A percentile compares a stretch with the other conserved stretches of the same genome.
Evolutionary conservation across 2,888 invertebrate genomes (phyloP).

Genomic region (Parochlus steinenii): DNA sequence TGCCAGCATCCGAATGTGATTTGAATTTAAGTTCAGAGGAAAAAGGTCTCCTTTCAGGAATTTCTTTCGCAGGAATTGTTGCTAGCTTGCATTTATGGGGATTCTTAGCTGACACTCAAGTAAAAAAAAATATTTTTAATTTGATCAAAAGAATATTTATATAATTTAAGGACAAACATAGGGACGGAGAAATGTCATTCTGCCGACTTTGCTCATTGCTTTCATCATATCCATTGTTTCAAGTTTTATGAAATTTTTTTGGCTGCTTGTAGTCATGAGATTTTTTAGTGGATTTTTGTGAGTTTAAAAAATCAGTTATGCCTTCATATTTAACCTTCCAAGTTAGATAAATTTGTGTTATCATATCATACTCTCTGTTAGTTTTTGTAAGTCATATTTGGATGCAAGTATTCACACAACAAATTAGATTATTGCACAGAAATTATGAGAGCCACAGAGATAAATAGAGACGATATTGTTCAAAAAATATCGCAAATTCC

Average conservation of each 20-base stretch:
- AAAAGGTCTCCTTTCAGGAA: conserved; percentile 28
- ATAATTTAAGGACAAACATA: no score
- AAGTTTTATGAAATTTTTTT: conserved; percentile 32
- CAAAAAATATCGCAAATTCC: no score
- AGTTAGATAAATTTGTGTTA: no score
- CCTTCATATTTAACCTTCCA: no score
- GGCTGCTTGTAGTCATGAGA: conserved; percentile 32
- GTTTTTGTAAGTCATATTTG: no score
- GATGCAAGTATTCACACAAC: no score
- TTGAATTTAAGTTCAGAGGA: conserved; percentile 25
- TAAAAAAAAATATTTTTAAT: conserved; percentile 15
- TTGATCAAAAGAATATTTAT: no score
- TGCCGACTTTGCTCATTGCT: conserved; percentile 32
- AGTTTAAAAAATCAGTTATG: conserved; percentile 15
- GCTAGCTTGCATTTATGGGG: conserved; percentile 39
- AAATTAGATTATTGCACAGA: no score
- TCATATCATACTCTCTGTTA: no score
- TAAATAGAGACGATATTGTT: no score
- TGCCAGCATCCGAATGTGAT: conserved; percentile 34
- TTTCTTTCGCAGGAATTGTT: conserved; percentile 32
- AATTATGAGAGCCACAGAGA: no score
- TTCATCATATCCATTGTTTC: conserved; percentile 32
- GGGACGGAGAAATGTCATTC: conserved; percentile 32
- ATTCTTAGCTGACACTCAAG: conserved; percentile 35
- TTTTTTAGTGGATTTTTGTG: conserved; percentile 37